These are phyloP conservation scores for Ictalurus punctatus DNA, from an alignment of 2,113 vertebrate species.

Conservation along the genomic window DNA sequence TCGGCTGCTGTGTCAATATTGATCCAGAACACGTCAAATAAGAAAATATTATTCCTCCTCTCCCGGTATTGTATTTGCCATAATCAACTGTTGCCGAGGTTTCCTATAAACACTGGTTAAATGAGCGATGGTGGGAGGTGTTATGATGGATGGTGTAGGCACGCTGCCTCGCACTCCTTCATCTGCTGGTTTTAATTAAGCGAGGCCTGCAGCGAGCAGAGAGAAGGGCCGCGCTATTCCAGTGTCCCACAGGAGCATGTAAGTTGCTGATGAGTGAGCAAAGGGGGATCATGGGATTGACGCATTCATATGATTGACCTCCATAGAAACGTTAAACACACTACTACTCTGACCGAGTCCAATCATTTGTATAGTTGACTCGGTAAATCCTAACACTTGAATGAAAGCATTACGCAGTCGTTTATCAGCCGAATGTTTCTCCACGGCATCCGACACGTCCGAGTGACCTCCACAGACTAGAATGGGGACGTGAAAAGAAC, in stretches of 20 bases:
- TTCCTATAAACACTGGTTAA: slow-evolving; percentile 46
- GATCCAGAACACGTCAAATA: slow-evolving; percentile 25
- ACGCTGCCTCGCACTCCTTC: slow-evolving; percentile 35
- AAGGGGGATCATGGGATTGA: slow-evolving; percentile 45
- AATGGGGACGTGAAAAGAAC: background rate
- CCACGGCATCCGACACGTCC: background rate
- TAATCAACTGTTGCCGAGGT: slow-evolving; percentile 37
- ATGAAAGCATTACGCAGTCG: background rate
- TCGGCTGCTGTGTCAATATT: slow-evolving; percentile 45
- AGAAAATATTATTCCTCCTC: slow-evolving; percentile 37
- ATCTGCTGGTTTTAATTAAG: slow-evolving; percentile 60
- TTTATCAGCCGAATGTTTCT: background rate
- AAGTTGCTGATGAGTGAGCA: slow-evolving; percentile 63
- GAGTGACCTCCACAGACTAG: background rate
- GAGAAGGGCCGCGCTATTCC: slow-evolving; percentile 37
- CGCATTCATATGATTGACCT: slow-evolving; percentile 38
- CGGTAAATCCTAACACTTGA: background rate
- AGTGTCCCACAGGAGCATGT: slow-evolving; percentile 60
- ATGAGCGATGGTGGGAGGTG: slow-evolving; percentile 44
- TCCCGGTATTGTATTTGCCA: slow-evolving; percentile 29
- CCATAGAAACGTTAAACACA: slow-evolving; percentile 35
- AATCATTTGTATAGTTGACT: background rate
- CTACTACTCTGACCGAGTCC: background rate
- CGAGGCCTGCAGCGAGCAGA: slow-evolving; percentile 33
- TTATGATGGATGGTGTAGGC: slow-evolving; percentile 33